These are phyloP conservation scores for Micropoecilia bifurca DNA, from an alignment of 2,797 vertebrate genomes.

Conservation along the genomic window DNA sequence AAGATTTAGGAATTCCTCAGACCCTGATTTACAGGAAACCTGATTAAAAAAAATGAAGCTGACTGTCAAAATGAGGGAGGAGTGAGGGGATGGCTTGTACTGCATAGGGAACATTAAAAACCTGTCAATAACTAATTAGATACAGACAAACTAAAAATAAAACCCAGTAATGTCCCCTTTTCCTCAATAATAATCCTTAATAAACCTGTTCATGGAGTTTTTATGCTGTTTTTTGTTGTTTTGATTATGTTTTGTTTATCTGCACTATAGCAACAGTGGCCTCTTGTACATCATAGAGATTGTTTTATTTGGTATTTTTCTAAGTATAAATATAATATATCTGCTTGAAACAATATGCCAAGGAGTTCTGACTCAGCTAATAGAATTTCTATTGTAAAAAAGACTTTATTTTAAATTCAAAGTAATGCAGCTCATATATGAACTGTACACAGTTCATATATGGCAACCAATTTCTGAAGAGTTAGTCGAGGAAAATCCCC, in stretches of 20 bases:
- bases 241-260: neutral
- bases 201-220: neutral
- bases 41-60: neutral
- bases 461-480: no score
- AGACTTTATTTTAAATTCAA: no score
- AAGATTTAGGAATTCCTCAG: neutral
- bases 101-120: neutral
- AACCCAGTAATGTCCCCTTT: neutral
- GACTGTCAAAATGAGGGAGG: neutral
- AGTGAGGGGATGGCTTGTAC: neutral
- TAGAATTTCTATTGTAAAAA: no score
- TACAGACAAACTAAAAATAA: neutral
- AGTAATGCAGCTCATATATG: no score
- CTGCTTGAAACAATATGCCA: no score
- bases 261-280: neutral
- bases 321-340: no score
- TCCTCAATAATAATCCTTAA: neutral
- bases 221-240: neutral
- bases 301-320: neutral
- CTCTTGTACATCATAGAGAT: neutral
- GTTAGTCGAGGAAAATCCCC: no score
- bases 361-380: no score
- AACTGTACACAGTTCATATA: no score
- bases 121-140: neutral
- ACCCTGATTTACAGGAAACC: neutral